These are phyloP conservation scores for Crossocerus cetratus DNA, from an alignment of 2,888 invertebrate species.

Conservation along the genomic window DNA sequence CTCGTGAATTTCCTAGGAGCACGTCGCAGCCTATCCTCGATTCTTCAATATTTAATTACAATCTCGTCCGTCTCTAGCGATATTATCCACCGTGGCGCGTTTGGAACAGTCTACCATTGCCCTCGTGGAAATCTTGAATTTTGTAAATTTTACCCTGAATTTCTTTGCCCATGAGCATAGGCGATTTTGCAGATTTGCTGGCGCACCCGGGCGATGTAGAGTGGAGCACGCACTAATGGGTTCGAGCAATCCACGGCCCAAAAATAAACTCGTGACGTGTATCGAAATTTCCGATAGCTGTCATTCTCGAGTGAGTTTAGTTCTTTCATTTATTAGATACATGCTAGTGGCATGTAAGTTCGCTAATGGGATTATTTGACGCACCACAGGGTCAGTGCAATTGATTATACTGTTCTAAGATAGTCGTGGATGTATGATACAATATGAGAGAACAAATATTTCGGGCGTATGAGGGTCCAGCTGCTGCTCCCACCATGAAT, in stretches of 20 bases:
- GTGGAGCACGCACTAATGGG: too few species aligned
- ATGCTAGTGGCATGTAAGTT: too few species aligned
- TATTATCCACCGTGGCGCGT: slow-evolving; percentile 2
- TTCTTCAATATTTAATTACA: slow-evolving; percentile 19
- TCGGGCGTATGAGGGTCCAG: too few species aligned
- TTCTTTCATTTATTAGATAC: too few species aligned
- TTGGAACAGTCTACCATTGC: slow-evolving; percentile 25
- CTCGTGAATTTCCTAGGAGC: slow-evolving; percentile 56
- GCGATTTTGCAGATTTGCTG: too few species aligned
- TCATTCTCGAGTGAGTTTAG: too few species aligned
- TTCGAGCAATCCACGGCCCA: too few species aligned
- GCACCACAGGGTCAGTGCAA: slow-evolving; percentile 1
- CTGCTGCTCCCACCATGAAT: neutral
- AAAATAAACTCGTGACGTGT: too few species aligned
- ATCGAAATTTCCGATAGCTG: too few species aligned
- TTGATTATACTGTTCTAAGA: too few species aligned
- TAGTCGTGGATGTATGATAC: too few species aligned
- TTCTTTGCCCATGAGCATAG: neutral
- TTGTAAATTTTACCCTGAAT: slow-evolving; percentile 8
- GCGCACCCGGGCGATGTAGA: neutral
- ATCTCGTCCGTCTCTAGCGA: slow-evolving; percentile 16
- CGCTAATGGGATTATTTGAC: neutral
- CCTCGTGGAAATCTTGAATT: neutral
- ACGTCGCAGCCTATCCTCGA: slow-evolving; percentile 10
- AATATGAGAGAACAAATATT: too few species aligned